Evolutionary conservation across 37 sponge, comb jelly and placozoan species (phyloP).

Genomic region (Diacarnus erythraeanus): DNA sequence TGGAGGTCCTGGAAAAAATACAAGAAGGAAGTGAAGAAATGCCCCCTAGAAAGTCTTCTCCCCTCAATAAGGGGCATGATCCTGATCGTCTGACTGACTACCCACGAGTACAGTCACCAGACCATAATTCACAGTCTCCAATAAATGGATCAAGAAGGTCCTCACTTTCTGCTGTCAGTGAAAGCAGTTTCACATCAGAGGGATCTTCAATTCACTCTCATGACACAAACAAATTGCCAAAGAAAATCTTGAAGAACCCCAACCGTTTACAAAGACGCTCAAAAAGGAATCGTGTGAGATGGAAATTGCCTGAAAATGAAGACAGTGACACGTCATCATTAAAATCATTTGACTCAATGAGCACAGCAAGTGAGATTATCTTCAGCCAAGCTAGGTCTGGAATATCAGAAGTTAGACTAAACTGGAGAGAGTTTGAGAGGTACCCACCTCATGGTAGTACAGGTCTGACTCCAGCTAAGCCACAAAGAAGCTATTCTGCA

Average conservation of each 20-base stretch:
- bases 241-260: slow-evolving; percentile 62
- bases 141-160: slow-evolving; percentile 2
- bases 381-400: neutral
- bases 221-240: slow-evolving; percentile 56
- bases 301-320: slow-evolving; percentile 29
- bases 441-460: slow-evolving; percentile 28
- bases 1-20: slow-evolving; percentile 30
- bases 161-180: slow-evolving; percentile 58
- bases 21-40: neutral
- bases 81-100: slow-evolving; percentile 51
- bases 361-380: neutral
- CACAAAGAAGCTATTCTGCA: neutral
- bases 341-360: slow-evolving; percentile 50
- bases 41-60: neutral
- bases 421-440: slow-evolving; percentile 44
- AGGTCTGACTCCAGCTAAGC: slow-evolving; percentile 34
- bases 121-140: neutral
- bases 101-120: slow-evolving; percentile 18
- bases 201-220: slow-evolving; percentile 22
- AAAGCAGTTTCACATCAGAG: slow-evolving; percentile 65
- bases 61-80: neutral
- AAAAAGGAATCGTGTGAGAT: slow-evolving; percentile 53
- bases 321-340: slow-evolving; percentile 45
- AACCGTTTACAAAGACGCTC: slow-evolving; percentile 9
- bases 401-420: neutral